Evolutionary conservation across 2,113 vertebrate species (phyloP).

Genomic region (Mus musculus): DNA sequence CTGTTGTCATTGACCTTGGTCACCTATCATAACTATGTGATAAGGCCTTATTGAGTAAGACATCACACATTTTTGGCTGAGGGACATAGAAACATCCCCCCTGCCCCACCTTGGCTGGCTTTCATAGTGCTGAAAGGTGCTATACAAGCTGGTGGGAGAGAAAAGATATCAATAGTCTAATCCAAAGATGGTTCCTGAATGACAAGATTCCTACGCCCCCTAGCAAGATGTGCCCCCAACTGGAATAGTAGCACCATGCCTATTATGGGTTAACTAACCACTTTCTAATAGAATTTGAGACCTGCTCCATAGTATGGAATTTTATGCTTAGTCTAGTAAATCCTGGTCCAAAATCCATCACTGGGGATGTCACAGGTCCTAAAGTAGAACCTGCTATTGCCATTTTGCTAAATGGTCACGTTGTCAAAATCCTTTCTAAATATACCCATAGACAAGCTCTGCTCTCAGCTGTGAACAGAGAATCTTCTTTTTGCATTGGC

Average conservation of each 20-base stretch:
- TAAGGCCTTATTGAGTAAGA: neutral
- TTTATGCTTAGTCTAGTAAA: neutral
- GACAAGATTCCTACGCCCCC: no score
- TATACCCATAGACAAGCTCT: neutral
- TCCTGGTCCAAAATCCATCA: neutral
- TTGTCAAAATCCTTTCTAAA: neutral
- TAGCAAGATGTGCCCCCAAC: neutral
- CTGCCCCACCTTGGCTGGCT: neutral
- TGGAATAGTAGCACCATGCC: neutral
- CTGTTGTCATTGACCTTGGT: neutral
- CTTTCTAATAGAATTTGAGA: neutral
- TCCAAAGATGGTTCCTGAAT: neutral
- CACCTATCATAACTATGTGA: neutral
- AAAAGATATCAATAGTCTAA: neutral
- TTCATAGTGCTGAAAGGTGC: neutral
- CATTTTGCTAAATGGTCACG: neutral
- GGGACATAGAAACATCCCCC: neutral
- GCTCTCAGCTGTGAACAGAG: neutral
- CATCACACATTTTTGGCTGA: neutral
- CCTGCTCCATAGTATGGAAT: neutral
- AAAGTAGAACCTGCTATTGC: neutral
- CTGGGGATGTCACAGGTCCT: neutral
- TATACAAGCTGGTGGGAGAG: neutral
- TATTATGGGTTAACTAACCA: neutral
- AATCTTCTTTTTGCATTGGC: neutral